Percentiles rank a stretch among this genome's conserved stretches.
Evolutionary conservation across 2,797 vertebrate genomes (phyloP).

Genomic region (Xenentodon cancila): DNA sequence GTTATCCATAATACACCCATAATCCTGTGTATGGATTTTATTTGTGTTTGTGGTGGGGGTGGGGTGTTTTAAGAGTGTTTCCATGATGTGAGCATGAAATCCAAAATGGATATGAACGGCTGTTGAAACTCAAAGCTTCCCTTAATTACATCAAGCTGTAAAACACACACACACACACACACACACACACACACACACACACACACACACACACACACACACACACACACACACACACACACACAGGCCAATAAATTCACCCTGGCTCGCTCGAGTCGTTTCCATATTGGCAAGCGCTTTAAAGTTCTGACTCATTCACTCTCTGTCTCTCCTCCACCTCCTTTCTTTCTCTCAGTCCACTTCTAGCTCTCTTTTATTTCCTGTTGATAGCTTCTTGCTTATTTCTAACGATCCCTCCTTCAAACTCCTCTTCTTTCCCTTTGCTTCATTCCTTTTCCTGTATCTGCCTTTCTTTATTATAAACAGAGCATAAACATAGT

Average conservation of each 20-base stretch:
- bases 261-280: constrained; percentile 67
- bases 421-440: neutral
- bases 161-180: constrained; percentile 36
- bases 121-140: constrained; percentile 58
- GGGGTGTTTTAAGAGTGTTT: constrained; percentile 28
- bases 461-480: neutral
- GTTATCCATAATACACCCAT: constrained; percentile 35
- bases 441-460: constrained; percentile 4
- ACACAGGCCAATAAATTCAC: constrained; percentile 39
- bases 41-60: constrained; percentile 3
- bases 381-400: neutral
- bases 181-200: constrained; percentile 33
- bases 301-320: constrained; percentile 75
- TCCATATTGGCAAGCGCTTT: constrained; percentile 68
- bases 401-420: neutral
- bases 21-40: constrained; percentile 27
- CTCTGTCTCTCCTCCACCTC: constrained; percentile 46
- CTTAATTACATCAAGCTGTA: constrained; percentile 81
- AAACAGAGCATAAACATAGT: constrained; percentile 23
- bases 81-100: constrained; percentile 43
- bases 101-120: constrained; percentile 55
- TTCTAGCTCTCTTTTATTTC: constrained; percentile 21
- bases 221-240: constrained; percentile 37
- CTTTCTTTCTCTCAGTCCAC: constrained; percentile 26
- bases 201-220: constrained; percentile 36